Percentiles rank a stretch among this genome's conserved stretches.
Conservation (phyloP, 2,113 vertebrate genomes). For the Myotis brandtii region DNA sequence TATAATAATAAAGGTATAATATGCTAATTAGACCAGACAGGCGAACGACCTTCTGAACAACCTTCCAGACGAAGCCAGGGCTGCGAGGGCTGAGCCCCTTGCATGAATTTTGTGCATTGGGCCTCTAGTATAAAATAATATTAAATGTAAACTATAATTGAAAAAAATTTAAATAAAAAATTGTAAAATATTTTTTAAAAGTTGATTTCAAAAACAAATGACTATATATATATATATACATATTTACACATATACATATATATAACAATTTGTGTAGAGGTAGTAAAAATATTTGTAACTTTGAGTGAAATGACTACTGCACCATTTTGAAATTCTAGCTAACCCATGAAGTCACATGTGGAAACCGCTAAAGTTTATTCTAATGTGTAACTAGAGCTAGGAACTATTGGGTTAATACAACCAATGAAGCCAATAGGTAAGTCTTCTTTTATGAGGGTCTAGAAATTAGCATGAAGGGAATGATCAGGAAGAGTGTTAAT, state of each 20-base stretch:
- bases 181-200: neutral
- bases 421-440: neutral
- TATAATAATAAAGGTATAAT: neutral
- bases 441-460: neutral
- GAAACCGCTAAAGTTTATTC: neutral
- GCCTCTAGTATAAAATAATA: neutral
- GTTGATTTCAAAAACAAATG: constrained; percentile 24
- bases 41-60: no score
- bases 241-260: neutral
- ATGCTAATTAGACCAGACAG: no score
- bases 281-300: neutral
- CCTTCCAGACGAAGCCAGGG: no score
- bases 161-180: neutral
- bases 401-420: neutral
- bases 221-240: neutral
- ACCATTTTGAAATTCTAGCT: neutral
- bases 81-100: no score
- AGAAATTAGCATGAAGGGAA: neutral
- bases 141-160: neutral
- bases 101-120: no score
- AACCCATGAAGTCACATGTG: neutral
- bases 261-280: neutral
- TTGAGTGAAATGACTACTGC: neutral
- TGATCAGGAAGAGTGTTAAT: neutral
- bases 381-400: neutral